phyloP scores from a whole-genome alignment of 1,140 invertebrate species.

The Calephelis virginiensis region DNA sequence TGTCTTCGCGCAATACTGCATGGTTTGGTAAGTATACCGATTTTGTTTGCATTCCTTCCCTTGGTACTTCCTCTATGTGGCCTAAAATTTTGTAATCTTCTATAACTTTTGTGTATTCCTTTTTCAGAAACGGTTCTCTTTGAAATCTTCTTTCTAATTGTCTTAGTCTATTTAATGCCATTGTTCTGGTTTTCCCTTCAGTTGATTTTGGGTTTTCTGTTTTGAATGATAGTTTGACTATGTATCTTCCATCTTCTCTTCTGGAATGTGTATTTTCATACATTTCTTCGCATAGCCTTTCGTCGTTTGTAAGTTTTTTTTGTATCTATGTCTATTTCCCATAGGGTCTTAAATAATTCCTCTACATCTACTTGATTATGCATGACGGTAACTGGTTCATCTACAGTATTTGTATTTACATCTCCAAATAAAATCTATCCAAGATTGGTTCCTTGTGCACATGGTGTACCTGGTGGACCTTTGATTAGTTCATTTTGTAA shows the following conservation, averaged over 20 bases:
- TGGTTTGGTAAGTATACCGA: slow-evolving; percentile 33
- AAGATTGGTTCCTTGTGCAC: slow-evolving; percentile 34
- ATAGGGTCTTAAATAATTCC: slow-evolving; percentile 28
- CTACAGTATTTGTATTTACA: neutral
- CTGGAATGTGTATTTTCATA: slow-evolving; percentile 31
- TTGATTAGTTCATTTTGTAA: slow-evolving; percentile 32
- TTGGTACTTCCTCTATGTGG: slow-evolving; percentile 33
- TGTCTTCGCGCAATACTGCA: slow-evolving; percentile 35
- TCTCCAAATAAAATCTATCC: slow-evolving; percentile 38
- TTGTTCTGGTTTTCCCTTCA: slow-evolving; percentile 22
- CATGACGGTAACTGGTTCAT: slow-evolving; percentile 8
- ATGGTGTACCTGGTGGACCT: slow-evolving; percentile 32
- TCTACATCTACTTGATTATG: slow-evolving; percentile 29
- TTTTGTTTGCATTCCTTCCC: slow-evolving; percentile 23
- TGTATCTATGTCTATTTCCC: slow-evolving; percentile 30
- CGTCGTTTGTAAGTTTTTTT: slow-evolving; percentile 24
- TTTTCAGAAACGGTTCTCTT: slow-evolving; percentile 22
- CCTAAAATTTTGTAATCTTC: slow-evolving; percentile 34
- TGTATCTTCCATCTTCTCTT: slow-evolving; percentile 38
- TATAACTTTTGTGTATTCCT: slow-evolving; percentile 35
- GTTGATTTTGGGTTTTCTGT: slow-evolving; percentile 27
- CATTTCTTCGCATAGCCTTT: slow-evolving; percentile 35
- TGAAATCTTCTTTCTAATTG: slow-evolving; percentile 31
- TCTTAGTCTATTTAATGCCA: slow-evolving; percentile 30
- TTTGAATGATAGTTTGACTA: slow-evolving; percentile 46